A percentile compares a stretch with the other conserved stretches of the same genome.
phyloP scores from a whole-genome alignment of 2,888 invertebrate genomes.

The Acleris cristana region DNA sequence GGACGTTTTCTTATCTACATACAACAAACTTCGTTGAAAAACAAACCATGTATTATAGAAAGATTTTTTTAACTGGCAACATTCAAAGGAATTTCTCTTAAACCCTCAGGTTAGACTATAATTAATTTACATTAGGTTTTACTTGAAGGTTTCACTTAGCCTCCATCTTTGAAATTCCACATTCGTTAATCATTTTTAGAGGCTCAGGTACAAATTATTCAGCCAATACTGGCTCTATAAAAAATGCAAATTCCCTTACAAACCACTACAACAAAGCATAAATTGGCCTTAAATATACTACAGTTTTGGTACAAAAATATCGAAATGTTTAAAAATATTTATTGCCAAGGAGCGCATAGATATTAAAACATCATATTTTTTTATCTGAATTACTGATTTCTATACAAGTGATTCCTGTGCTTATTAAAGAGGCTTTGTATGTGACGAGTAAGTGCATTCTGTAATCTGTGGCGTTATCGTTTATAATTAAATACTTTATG shows the following conservation, averaged over 20 bases:
- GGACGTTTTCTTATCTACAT: too few relatives aligned
- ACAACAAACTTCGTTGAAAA: too few relatives aligned
- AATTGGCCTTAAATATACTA: background rate
- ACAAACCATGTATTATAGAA: too few relatives aligned
- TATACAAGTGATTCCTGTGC: background rate
- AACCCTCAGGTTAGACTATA: too few relatives aligned
- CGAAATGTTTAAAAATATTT: background rate
- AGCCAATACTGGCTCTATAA: background rate
- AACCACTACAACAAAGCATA: background rate
- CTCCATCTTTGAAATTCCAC: constrained; percentile 2
- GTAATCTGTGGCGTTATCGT: background rate
- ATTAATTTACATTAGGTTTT: too few relatives aligned
- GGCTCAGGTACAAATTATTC: background rate
- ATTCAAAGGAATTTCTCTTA: too few relatives aligned
- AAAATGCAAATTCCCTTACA: background rate
- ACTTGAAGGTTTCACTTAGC: background rate
- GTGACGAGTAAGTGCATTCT: background rate
- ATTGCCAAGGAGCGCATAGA: background rate
- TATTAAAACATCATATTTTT: background rate
- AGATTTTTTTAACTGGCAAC: too few relatives aligned
- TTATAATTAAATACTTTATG: too few relatives aligned
- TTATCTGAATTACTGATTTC: background rate
- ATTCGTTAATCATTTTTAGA: background rate
- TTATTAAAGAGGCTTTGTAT: constrained; percentile 5
- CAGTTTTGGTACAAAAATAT: background rate